Evolutionary conservation across 2,113 vertebrate species (phyloP).

Genomic region (Platysternon megacephalum): DNA sequence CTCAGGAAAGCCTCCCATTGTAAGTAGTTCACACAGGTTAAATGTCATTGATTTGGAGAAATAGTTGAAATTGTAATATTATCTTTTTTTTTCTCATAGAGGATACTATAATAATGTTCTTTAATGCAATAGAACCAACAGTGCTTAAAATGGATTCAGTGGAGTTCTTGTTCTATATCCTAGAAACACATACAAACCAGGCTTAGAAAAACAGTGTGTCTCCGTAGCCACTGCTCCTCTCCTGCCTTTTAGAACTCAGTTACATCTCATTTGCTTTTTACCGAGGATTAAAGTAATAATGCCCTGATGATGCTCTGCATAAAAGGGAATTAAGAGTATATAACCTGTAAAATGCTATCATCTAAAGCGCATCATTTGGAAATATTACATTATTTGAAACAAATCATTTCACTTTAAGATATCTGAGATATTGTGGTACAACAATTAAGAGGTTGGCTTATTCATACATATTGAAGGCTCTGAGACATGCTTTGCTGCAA

Average conservation of each 20-base stretch:
- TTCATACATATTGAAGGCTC: background rate
- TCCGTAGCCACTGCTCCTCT: background rate
- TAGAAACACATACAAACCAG: fast-evolving
- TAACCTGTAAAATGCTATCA: background rate
- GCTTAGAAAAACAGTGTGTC: fast-evolving
- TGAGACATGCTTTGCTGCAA: background rate
- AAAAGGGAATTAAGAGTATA: background rate
- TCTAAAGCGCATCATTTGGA: background rate
- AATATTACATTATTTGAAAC: background rate
- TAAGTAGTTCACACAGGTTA: fast-evolving
- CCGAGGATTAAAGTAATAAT: background rate
- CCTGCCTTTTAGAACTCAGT: background rate
- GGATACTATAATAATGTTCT: fast-evolving
- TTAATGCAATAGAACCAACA: background rate
- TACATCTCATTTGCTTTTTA: background rate
- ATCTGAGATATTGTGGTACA: fast-evolving
- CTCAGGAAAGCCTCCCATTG: background rate
- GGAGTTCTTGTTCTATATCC: background rate
- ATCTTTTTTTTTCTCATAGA: fast-evolving
- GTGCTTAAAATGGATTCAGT: background rate
- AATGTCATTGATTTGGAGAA: background rate
- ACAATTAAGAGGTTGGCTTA: background rate
- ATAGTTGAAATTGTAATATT: background rate
- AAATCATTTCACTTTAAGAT: background rate
- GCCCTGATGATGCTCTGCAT: fast-evolving